These are phyloP conservation scores for Scyliorhinus canicula DNA, from an alignment of 2,797 vertebrate species.

Conservation along the genomic window DNA sequence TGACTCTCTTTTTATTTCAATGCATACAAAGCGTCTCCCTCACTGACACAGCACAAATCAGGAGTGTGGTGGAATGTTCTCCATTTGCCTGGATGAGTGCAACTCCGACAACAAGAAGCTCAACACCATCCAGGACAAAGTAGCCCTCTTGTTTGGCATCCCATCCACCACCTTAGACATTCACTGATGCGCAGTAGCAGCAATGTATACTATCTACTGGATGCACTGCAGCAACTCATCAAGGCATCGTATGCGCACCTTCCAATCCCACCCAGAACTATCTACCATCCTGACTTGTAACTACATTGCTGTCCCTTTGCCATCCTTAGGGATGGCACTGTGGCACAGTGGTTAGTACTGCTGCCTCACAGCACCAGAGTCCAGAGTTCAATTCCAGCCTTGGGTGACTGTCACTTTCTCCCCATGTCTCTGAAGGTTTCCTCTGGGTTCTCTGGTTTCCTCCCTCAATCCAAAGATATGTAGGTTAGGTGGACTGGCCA, in stretches of 20 bases:
- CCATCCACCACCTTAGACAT: background rate
- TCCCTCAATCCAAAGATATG: too few species aligned
- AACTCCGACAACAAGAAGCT: background rate
- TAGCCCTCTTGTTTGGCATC: too few species aligned
- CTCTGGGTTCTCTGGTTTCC: too few species aligned
- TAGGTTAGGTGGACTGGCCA: too few species aligned
- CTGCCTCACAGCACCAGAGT: too few species aligned
- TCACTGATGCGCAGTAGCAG: background rate
- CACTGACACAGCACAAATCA: background rate
- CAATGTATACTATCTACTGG: background rate
- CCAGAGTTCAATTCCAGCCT: too few species aligned
- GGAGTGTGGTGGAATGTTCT: background rate
- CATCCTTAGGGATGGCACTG: too few species aligned
- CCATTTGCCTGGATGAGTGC: background rate
- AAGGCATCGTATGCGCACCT: background rate
- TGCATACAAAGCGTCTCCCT: background rate
- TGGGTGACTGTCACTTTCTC: too few species aligned
- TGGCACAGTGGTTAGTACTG: too few species aligned
- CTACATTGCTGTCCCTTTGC: background rate
- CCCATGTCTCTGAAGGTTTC: too few species aligned
- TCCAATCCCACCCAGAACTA: background rate
- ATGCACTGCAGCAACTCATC: background rate
- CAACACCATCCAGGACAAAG: background rate
- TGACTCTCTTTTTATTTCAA: background rate
- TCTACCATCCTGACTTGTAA: background rate